These are phyloP conservation scores for Daboia siamensis DNA, from an alignment of 2,113 vertebrate genomes.

Conservation along the genomic window DNA sequence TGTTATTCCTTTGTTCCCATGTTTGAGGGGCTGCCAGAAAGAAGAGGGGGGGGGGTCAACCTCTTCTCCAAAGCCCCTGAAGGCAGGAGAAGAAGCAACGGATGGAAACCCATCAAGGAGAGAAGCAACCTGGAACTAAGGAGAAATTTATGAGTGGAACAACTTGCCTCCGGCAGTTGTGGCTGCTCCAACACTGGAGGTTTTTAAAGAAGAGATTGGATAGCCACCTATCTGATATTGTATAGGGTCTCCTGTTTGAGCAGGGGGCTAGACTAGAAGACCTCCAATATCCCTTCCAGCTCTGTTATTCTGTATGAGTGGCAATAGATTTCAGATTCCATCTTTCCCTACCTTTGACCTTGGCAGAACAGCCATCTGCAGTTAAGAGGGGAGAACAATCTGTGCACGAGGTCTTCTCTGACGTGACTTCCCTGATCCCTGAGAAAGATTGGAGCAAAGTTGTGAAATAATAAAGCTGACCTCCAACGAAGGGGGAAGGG, in stretches of 20 bases:
- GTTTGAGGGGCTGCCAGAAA: not conserved
- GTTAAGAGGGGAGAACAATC: not conserved
- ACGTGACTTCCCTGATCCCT: constrained; percentile 4
- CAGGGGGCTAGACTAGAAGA: not conserved
- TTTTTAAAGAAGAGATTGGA: not conserved
- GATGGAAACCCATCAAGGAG: not conserved
- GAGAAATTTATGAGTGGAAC: not conserved
- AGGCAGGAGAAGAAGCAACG: not conserved
- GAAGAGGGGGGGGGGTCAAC: not conserved
- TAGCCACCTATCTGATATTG: not conserved
- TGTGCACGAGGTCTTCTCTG: constrained; percentile 2
- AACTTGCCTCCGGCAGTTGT: not conserved
- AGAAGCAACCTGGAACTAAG: not conserved
- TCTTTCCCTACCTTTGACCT: constrained; percentile 42
- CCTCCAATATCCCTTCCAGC: not conserved
- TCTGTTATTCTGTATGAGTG: not conserved
- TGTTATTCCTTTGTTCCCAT: no score
- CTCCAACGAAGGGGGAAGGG: not conserved
- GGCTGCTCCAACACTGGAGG: not conserved
- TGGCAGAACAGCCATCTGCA: constrained; percentile 5
- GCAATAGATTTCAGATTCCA: not conserved
- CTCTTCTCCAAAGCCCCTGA: not conserved
- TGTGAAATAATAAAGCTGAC: not conserved
- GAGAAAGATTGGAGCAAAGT: not conserved
- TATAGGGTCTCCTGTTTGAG: not conserved